Conservation (phyloP, 1,140 invertebrate species). For the Pseudomyrmex concolor region DNA sequence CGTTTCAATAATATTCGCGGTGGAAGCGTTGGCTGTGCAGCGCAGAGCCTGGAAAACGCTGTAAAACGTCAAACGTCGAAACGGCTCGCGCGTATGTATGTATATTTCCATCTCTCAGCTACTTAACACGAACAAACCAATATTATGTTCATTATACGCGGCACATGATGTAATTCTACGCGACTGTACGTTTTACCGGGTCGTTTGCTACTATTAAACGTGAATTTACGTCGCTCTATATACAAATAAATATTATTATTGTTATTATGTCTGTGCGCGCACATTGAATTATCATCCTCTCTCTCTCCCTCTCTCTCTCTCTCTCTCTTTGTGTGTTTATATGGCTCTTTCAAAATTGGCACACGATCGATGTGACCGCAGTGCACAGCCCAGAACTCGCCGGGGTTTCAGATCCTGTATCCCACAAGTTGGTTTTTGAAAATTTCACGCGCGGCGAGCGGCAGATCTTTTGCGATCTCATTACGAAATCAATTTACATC, state of each 20-base stretch:
- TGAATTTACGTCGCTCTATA: conserved; percentile 37
- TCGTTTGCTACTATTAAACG: conserved; percentile 42
- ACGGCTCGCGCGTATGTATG: background rate
- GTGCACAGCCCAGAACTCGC: conserved; percentile 8
- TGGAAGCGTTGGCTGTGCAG: background rate
- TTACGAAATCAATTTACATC: conserved; percentile 19
- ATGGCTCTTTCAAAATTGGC: conserved; percentile 39
- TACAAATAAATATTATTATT: conserved; percentile 9
- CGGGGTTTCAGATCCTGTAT: conserved; percentile 12
- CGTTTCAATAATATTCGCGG: conserved; percentile 44
- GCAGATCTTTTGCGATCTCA: background rate
- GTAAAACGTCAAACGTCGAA: conserved; percentile 37
- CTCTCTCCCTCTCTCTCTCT: no score
- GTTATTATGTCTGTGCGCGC: conserved; percentile 39
- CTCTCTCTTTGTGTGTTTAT: conserved; percentile 21
- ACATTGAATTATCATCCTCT: conserved; percentile 46
- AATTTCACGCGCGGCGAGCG: conserved; percentile 18
- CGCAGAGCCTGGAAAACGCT: background rate
- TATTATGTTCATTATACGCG: conserved; percentile 40
- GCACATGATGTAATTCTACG: conserved; percentile 36
- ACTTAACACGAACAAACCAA: conserved; percentile 41
- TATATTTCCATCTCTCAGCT: conserved; percentile 24
- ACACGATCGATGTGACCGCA: conserved; percentile 41
- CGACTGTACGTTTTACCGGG: conserved; percentile 44
- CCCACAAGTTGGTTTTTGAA: background rate